Conservation (phyloP, 2,797 vertebrate species). For the Picus viridis region DNA sequence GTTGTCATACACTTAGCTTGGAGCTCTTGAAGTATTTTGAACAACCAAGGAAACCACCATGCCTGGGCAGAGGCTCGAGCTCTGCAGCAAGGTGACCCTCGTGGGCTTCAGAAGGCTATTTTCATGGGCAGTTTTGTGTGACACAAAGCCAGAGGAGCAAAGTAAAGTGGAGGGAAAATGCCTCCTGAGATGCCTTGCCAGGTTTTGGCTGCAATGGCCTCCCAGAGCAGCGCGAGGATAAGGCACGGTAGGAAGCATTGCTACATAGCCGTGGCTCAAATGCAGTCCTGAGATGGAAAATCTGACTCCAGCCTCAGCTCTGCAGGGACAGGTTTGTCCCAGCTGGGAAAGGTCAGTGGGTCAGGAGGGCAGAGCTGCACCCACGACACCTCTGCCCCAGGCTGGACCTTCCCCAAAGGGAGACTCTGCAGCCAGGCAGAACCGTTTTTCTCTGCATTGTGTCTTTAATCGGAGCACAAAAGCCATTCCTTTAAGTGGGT, state of each 20-base stretch:
- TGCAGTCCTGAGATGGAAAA: not conserved
- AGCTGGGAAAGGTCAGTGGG: not conserved
- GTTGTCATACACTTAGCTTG: rapidly evolving
- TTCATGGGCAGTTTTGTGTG: rapidly evolving
- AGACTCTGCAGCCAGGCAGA: not conserved
- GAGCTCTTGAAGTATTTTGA: not conserved
- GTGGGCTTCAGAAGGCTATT: not conserved
- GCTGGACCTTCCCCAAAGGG: not conserved
- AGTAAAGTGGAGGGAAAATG: not conserved
- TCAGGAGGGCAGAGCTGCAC: conserved; percentile 57
- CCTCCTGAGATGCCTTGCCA: not conserved
- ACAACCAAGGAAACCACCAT: not conserved
- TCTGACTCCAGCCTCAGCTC: not conserved
- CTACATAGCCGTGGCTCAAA: not conserved
- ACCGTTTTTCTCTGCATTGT: conserved; percentile 1
- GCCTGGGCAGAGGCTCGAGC: not conserved
- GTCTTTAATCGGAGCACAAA: conserved; percentile 30
- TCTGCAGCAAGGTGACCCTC: not conserved
- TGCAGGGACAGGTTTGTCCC: not conserved
- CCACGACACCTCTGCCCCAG: not conserved
- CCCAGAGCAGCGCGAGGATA: rapidly evolving
- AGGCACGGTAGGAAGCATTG: not conserved
- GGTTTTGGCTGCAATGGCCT: not conserved
- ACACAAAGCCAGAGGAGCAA: not conserved
- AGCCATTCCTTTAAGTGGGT: not conserved